Conservation (phyloP, 2,113 vertebrate species). For the Brachyistius frenatus region DNA sequence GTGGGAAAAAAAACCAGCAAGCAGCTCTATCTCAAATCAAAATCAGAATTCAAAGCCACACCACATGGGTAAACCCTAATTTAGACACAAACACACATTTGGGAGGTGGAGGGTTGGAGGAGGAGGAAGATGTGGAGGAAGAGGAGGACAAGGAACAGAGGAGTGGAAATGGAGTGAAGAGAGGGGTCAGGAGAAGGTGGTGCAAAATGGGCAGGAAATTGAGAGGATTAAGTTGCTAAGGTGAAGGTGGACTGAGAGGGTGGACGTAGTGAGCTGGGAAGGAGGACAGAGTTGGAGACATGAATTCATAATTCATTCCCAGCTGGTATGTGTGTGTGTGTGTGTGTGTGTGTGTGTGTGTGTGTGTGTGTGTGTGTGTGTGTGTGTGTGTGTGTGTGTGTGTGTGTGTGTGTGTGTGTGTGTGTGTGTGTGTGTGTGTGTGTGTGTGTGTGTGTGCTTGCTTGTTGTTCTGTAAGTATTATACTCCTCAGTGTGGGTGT, state of each 20-base stretch:
- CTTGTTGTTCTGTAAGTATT: neutral
- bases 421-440: conserved; percentile 14
- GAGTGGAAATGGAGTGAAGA: conserved; percentile 20
- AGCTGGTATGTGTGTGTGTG: conserved; percentile 12
- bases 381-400: neutral
- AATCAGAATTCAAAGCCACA: conserved; percentile 41
- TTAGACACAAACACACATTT: conserved; percentile 35
- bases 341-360: conserved; percentile 6
- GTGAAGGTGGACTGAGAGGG: conserved; percentile 38
- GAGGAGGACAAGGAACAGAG: conserved; percentile 13
- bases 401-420: neutral
- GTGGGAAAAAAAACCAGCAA: conserved; percentile 35
- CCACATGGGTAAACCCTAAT: conserved; percentile 29
- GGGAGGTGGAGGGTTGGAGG: conserved; percentile 2
- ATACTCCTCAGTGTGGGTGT: neutral
- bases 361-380: neutral
- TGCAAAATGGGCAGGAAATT: conserved; percentile 41
- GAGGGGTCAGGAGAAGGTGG: conserved; percentile 40
- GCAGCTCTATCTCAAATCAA: conserved; percentile 13
- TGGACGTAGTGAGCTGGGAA: neutral
- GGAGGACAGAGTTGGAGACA: conserved; percentile 24
- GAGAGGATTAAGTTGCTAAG: conserved; percentile 42
- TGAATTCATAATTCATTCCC: conserved; percentile 60
- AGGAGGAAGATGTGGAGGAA: conserved; percentile 7
- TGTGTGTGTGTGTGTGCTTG: neutral